Conservation (phyloP, 2,113 vertebrate species). For the Microtus ochrogaster region DNA sequence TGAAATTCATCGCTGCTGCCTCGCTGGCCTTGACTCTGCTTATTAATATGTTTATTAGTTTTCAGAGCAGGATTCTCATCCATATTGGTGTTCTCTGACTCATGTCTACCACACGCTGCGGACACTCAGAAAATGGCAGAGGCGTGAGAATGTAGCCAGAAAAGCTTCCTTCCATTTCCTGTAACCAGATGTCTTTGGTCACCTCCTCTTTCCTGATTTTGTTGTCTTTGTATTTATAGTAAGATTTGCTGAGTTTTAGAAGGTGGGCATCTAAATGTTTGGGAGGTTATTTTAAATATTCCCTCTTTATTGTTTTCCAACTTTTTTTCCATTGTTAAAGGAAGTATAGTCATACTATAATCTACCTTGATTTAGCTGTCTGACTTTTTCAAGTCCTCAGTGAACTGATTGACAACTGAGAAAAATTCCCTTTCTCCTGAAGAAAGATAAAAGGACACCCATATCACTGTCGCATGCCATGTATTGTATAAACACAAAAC, state of each 20-base stretch:
- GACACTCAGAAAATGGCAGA: neutral
- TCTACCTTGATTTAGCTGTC: constrained; percentile 33
- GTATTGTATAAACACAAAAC: neutral
- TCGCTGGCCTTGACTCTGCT: neutral
- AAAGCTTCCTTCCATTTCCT: neutral
- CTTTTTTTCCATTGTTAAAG: neutral
- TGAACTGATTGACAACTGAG: constrained; percentile 22
- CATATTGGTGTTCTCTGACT: neutral
- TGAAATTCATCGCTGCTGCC: neutral
- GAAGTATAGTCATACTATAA: neutral
- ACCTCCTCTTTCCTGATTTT: neutral
- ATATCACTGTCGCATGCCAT: neutral
- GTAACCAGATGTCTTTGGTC: neutral
- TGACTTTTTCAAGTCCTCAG: neutral
- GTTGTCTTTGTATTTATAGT: neutral
- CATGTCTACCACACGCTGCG: neutral
- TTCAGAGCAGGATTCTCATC: neutral
- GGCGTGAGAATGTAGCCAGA: neutral
- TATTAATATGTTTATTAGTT: neutral
- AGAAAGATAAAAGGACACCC: neutral
- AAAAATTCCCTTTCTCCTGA: neutral
- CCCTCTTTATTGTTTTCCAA: neutral
- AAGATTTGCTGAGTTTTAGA: constrained; percentile 12
- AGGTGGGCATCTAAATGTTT: neutral
- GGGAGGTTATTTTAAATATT: neutral